Evolutionary conservation across 1,140 invertebrate genomes (phyloP), one percentile per base, ranked within the genome.

Genomic region (Ceratosolen solmsi): DNA sequence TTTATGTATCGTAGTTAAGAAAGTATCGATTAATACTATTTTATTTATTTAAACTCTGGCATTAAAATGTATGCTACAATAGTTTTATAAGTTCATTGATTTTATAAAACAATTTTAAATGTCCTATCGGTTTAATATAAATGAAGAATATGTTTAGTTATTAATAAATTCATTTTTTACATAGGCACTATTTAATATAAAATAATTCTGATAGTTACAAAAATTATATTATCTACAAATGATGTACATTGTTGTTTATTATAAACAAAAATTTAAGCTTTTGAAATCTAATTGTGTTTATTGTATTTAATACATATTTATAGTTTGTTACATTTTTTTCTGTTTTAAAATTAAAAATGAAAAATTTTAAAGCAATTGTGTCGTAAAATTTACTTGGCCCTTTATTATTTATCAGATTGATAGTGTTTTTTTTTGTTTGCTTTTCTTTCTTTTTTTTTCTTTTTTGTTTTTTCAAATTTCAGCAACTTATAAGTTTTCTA

Each of bases 171-270:
- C 33, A 82, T 82, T 82, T 82, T 82, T 70, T 83, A 79, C 63
- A 83, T 79, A 83, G 51, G 71, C 22, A 79, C 33, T 54, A 30
- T 78, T 78, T 73, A 60, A 71, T 51, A 46, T 22, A 38, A 51
- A 76, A 76, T 30, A 58, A 68, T 22, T 46, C 22, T 54, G 49
- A 72, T 76, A 73, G 51, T 82, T 77, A 60, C 9, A 25, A 38
- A 46, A 60, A 70, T 8, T 77, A n/a, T 76, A 58, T 71, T 33
- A 38, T 82, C 71, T 82, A 56, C 20, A 76, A 54, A 72, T 56
- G 25, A 49, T 81, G 79, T 81, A 82, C 60, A 82, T 71, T 82
- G 58, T 75, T 80, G 60, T 76, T 82, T 82, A 51, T 82, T 82
- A 76, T 13, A 82, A 76, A 49, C 74, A 73, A 63, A 71, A 27